Evolutionary conservation across 2,113 vertebrate genomes (phyloP).

Genomic region (Dromiciops gliroides): DNA sequence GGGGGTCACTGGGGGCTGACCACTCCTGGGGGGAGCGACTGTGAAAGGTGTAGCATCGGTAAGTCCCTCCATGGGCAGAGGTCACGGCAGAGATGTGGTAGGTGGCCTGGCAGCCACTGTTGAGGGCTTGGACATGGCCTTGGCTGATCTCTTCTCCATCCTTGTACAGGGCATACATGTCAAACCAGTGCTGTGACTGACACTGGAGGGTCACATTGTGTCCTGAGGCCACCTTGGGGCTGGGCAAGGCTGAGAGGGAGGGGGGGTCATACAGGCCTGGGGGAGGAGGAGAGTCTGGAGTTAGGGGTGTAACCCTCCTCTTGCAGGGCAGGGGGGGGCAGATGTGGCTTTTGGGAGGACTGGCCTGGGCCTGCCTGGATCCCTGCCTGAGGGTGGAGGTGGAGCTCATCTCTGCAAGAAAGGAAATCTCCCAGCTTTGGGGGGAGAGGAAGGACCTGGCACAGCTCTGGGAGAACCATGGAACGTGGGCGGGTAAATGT

Average conservation of each 20-base stretch:
- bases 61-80: slow-evolving; percentile 24
- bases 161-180: slow-evolving; percentile 32
- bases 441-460: background rate
- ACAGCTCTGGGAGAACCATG: background rate
- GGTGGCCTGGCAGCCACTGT: fast-evolving
- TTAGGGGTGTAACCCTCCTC: background rate
- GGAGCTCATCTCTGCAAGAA: background rate
- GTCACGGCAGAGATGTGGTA: slow-evolving; percentile 36
- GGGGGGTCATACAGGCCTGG: slow-evolving; percentile 64
- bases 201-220: slow-evolving; percentile 51
- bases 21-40: background rate
- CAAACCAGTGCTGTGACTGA: fast-evolving
- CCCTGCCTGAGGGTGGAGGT: too few species aligned
- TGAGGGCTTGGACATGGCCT: fast-evolving
- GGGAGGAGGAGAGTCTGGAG: background rate
- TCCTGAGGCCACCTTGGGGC: background rate
- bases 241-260: slow-evolving; percentile 22
- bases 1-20: slow-evolving; percentile 60
- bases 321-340: background rate
- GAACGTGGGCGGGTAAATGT: background rate
- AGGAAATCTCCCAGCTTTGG: background rate
- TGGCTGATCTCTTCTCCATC: background rate
- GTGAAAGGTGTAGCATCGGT: slow-evolving; percentile 55
- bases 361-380: too few species aligned
- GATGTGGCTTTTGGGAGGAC: background rate